A percentile compares a stretch with the other conserved stretches of the same genome.
These are phyloP conservation scores for Chaitophorus viminalis DNA, from an alignment of 2,888 invertebrate genomes.

Conservation along the genomic window DNA sequence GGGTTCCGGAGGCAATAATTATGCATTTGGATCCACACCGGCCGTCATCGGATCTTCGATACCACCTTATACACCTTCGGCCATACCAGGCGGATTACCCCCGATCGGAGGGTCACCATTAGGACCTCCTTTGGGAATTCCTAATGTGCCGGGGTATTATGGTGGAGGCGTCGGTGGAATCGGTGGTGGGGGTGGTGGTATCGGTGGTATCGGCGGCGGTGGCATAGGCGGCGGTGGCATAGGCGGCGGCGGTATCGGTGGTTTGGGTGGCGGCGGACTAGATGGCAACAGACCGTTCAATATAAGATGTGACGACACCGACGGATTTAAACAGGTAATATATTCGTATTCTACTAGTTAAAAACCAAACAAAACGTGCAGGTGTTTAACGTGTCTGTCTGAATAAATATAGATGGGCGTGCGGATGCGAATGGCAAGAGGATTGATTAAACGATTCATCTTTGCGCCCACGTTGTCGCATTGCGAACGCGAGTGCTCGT, in stretches of 20 bases:
- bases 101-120: constrained; percentile 56
- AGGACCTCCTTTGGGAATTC: constrained; percentile 54
- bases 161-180: constrained; percentile 57
- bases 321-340: constrained; percentile 78
- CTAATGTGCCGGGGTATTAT: constrained; percentile 63
- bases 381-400: constrained; percentile 8
- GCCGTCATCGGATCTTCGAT: constrained; percentile 57
- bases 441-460: constrained; percentile 79
- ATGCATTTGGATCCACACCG: constrained; percentile 52
- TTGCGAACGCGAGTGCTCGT: constrained; percentile 86
- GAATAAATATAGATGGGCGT: constrained; percentile 72
- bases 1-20: constrained; percentile 38
- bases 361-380: background rate
- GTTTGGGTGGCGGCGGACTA: constrained; percentile 37
- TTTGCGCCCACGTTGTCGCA: constrained; percentile 80
- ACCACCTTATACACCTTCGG: constrained; percentile 63
- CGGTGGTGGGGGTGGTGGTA: constrained; percentile 64
- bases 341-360: background rate
- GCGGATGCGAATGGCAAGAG: constrained; percentile 80
- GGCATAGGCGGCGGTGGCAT: constrained; percentile 64
- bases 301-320: constrained; percentile 82
- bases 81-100: constrained; percentile 50
- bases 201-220: constrained; percentile 63
- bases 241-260: background rate
- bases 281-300: constrained; percentile 65